These are phyloP conservation scores for Triplophysa yarkandensis DNA, from an alignment of 2,797 vertebrate genomes.

Conservation along the genomic window DNA sequence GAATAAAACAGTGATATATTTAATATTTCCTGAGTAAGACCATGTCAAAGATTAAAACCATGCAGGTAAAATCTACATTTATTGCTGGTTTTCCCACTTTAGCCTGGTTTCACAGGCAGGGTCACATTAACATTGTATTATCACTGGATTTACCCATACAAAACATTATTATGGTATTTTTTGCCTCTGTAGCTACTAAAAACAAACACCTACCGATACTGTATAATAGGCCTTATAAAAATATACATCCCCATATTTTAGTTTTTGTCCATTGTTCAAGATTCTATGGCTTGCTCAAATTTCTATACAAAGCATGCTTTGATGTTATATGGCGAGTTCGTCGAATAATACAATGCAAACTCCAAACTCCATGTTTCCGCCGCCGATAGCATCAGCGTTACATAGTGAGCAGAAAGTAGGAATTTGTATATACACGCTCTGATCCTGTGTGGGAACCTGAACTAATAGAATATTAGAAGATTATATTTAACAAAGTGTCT, in stretches of 20 bases:
- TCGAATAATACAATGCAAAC: conserved; percentile 48
- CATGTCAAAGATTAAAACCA: too few species aligned
- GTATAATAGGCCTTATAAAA: conserved; percentile 29
- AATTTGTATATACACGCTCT: conserved; percentile 32
- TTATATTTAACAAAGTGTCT: conserved; percentile 76
- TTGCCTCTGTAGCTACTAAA: not conserved
- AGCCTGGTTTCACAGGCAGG: too few species aligned
- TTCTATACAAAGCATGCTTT: conserved; percentile 49
- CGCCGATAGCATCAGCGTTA: conserved; percentile 26
- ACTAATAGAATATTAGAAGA: conserved; percentile 60
- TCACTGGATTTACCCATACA: not conserved
- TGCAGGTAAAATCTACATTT: too few species aligned
- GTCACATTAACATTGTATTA: too few species aligned
- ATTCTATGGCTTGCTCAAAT: conserved; percentile 42
- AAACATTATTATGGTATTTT: not conserved
- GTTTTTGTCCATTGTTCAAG: conserved; percentile 52
- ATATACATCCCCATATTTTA: conserved; percentile 40
- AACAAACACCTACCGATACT: conserved; percentile 3
- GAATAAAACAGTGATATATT: too few species aligned
- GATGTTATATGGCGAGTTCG: conserved; percentile 46
- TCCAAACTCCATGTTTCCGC: conserved; percentile 47
- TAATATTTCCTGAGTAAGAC: too few species aligned
- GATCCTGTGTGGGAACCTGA: conserved; percentile 47
- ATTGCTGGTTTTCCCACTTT: too few species aligned
- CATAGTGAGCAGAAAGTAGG: conserved; percentile 34